phyloP scores from a whole-genome alignment of 30 jellyfish, hydroid and myxozoan species.

The Aurelia coerulea region DNA sequence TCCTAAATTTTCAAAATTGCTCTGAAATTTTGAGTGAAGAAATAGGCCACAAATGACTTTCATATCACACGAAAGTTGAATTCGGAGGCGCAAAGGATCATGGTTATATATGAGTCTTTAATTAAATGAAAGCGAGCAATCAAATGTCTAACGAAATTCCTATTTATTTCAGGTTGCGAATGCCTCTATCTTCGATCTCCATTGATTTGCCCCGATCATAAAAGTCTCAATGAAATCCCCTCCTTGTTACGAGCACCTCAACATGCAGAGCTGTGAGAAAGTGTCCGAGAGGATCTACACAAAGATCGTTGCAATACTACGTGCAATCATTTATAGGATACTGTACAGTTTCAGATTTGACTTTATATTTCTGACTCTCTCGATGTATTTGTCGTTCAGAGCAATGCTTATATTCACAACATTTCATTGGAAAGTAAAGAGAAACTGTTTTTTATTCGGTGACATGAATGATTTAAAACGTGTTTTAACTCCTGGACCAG shows the following conservation, averaged over 20 bases:
- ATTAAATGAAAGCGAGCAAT: too few relatives aligned
- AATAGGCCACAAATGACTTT: too few relatives aligned
- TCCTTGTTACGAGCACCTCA: constrained; percentile 9
- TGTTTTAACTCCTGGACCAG: constrained; percentile 64
- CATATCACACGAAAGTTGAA: too few relatives aligned
- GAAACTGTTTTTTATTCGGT: constrained; percentile 62
- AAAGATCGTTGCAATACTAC: constrained; percentile 6
- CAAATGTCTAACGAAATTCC: too few relatives aligned
- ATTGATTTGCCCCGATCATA: neutral
- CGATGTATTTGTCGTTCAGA: constrained; percentile 36
- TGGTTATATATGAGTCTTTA: too few relatives aligned
- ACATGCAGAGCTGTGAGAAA: constrained; percentile 16
- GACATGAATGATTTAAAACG: constrained; percentile 47
- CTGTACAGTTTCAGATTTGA: constrained; percentile 39
- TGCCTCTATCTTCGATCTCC: too few relatives aligned
- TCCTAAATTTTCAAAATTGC: too few relatives aligned
- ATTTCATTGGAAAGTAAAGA: constrained; percentile 44
- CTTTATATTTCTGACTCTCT: constrained; percentile 35
- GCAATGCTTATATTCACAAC: constrained; percentile 32
- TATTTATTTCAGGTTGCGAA: too few relatives aligned
- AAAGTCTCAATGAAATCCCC: constrained; percentile 25
- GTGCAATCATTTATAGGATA: constrained; percentile 8
- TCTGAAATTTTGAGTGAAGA: too few relatives aligned
- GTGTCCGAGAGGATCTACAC: too few relatives aligned
- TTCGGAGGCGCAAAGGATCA: too few relatives aligned